Percentiles rank a stretch among this genome's conserved stretches.
These are phyloP conservation scores for Drosophila nikananu DNA, from an alignment of 1,140 invertebrate species.

Conservation along the genomic window DNA sequence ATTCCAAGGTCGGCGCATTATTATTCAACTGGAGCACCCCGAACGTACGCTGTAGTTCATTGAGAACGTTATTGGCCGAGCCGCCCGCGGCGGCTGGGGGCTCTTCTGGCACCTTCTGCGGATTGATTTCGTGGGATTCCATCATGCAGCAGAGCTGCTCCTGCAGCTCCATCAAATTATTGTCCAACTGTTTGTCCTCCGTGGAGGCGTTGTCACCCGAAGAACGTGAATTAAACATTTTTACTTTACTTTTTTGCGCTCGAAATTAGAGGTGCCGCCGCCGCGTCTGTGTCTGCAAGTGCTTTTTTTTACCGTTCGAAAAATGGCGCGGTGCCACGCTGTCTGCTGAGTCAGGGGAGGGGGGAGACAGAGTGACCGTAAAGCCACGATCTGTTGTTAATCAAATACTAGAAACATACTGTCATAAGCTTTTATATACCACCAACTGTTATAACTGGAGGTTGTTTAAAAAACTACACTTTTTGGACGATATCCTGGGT, in stretches of 20 bases:
- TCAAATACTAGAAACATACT: too few relatives aligned
- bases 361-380: neutral
- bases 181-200: conserved; percentile 35
- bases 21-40: conserved; percentile 24
- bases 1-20: conserved; percentile 38
- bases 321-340: conserved; percentile 35
- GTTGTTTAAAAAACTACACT: too few relatives aligned
- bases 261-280: neutral
- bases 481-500: too few relatives aligned
- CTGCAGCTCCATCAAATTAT: conserved; percentile 41
- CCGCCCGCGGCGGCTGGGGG: neutral
- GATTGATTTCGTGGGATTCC: conserved; percentile 19
- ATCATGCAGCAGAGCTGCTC: conserved; percentile 37
- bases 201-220: neutral
- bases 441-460: too few relatives aligned
- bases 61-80: neutral
- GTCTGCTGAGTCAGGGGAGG: conserved; percentile 13
- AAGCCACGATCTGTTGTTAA: neutral
- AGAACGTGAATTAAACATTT: conserved; percentile 4
- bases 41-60: conserved; percentile 42
- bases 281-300: conserved; percentile 1
- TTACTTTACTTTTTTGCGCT: neutral
- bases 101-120: neutral
- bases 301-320: conserved; percentile 14
- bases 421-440: too few relatives aligned